Base-by-base conservation (phyloP, 1,140 invertebrate genomes). In the Drosophila nasuta region DNA sequence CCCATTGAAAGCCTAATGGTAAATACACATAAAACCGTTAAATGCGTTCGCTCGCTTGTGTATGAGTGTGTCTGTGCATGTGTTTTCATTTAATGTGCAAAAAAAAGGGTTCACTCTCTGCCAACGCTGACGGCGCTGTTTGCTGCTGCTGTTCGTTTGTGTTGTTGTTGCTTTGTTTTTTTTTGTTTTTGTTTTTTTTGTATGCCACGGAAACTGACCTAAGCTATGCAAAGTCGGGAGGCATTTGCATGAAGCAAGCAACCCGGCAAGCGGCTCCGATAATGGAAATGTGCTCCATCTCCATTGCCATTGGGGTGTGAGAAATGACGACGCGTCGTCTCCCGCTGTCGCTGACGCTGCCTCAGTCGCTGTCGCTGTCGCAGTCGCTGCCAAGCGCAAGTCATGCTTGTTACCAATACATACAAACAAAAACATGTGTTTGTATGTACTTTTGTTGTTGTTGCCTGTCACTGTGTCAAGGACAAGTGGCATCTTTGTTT, bases 11-110 rank as follows among this genome's bases (percentile, higher is more conserved):
- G 80, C 80, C 73, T 78, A 81, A 88, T 83, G 85, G 77, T 83
- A 88, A 89, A 88, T 88, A 89, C 85, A 75, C 74, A 83, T 89
- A 83, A 81, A 78, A 68, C 83, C 80, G 83, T 88, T 83, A 78
- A 80, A 77, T 79, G 67, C 81, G 54, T 69, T 71, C 10, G 10
- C 13, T 38, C 13, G 15, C 66, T 71, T 7, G 10, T 43, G 41
- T 51, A 45, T 75, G 30, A 67, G 38, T 25, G n/a, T 77, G 56
- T 38, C 48, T 68, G 35, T 64, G 30, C 65, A 49, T 35, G 33
- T 77, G 48, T 49, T 41, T 73, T 41, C 58, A 33, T 41, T 70
- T 70, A 62, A 57, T 75, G 62, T 75, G 58, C 46, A 72, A 63
- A 59, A 75, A 70, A 71, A 75, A 75, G 69, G 74, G 74, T 72